Base-by-base conservation (phyloP, 2,797 vertebrate species). In the Balearica regulorum region DNA sequence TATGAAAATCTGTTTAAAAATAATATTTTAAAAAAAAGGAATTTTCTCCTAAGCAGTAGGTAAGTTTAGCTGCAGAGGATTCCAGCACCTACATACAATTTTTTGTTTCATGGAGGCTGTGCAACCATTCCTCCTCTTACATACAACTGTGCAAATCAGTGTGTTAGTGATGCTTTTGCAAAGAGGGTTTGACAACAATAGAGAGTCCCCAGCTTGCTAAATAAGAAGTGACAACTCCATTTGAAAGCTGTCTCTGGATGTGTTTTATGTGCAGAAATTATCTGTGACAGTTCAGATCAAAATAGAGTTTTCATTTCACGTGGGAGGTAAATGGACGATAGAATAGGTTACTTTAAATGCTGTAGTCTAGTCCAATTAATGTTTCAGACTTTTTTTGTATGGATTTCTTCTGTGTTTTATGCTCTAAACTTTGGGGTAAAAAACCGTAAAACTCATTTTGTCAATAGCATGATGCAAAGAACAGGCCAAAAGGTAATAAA, bases 161-260 rank as follows among this genome's bases (percentile, higher is more conserved):
- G 70, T 85, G 82, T 98, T 98, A 98, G 98, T 94, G 98, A 98
- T 97, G 97, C 98, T 98, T 98, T 97, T 83, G 76, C 98, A 98
- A 99, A 99, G 98, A 97, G 98, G 98, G 98, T 98, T 98, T 99
- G 99, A 99, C 99, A 99, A 99, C 98, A 99, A 98, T 98, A 98
- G 98, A 98, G 98, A 97, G 97, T 98, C 97, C 92, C 97, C 70
- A 96, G 98, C 97, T 97, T 98, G 98, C 98, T 98, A 99, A 99
- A 99, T 98, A 98, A 98, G 98, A 99, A 98, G 98, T 98, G 99
- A 99, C 99, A 98, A 98, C 96, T 98, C 98, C 97, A 98, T 98
- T 98, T 98, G 97, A 98, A 98, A 98, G 94, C 96, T 97, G 97
- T 98, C 97, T 97, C 97, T 97, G 96, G 94, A 97, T 97, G 95